A percentile compares a stretch with the other conserved stretches of the same genome.
Conservation (phyloP, 1,140 invertebrate genomes). For the Sminthurides bifidus region DNA sequence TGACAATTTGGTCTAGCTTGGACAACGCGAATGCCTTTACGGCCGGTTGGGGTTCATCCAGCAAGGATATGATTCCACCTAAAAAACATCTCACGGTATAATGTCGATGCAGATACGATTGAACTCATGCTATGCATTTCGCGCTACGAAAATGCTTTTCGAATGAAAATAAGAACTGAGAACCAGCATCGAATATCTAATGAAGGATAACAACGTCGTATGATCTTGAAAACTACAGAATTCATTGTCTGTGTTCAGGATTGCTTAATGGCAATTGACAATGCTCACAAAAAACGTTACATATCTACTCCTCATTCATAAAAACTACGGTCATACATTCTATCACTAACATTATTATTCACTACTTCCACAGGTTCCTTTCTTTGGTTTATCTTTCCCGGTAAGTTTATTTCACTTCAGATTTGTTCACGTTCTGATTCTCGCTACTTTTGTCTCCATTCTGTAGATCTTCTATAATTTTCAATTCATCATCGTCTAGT, state of each 20-base stretch:
- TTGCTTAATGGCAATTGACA: too few species aligned
- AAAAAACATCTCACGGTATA: background rate
- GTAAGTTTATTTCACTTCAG: conserved; percentile 11
- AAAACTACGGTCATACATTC: too few species aligned
- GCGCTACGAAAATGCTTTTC: too few species aligned
- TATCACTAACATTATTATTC: too few species aligned
- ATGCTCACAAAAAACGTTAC: too few species aligned
- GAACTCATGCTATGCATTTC: too few species aligned
- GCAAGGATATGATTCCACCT: conserved; percentile 87
- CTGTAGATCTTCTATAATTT: conserved; percentile 12
- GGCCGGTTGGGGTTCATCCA: conserved; percentile 85
- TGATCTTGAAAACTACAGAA: too few species aligned
- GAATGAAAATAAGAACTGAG: conserved; percentile 3
- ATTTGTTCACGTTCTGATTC: conserved; percentile 1
- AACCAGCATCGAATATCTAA: background rate
- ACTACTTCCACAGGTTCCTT: background rate
- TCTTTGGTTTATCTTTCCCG: background rate
- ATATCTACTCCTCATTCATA: too few species aligned
- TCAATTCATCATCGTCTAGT: conserved; percentile 18
- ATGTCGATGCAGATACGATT: too few species aligned
- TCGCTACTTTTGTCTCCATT: background rate
- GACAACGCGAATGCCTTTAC: conserved; percentile 83
- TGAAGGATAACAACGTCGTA: too few species aligned
- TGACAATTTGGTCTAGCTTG: conserved; percentile 84
- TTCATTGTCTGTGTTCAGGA: too few species aligned